phyloP scores from a whole-genome alignment of 2,888 invertebrate species.

The Ornithoptera priamus region DNA sequence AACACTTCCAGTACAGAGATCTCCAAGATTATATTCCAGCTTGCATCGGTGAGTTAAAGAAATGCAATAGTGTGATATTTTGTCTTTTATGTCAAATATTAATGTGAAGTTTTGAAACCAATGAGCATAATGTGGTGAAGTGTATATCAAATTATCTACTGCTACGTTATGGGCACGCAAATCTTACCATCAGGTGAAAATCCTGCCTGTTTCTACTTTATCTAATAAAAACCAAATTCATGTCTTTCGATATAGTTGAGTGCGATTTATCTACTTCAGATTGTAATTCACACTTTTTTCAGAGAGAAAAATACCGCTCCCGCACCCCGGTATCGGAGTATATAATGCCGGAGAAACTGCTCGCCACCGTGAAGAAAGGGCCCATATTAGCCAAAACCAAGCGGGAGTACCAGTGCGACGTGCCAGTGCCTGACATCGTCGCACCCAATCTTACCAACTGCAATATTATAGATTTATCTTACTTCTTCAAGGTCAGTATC shows the following conservation, averaged over 20 bases:
- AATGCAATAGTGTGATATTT: too few species aligned
- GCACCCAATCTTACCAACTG: constrained; percentile 54
- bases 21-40: constrained; percentile 47
- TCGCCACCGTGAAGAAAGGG: constrained; percentile 42
- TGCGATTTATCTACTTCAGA: too few species aligned
- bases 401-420: constrained; percentile 40
- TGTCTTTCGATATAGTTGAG: too few species aligned
- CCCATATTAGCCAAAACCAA: constrained; percentile 45
- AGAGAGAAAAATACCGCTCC: constrained; percentile 54
- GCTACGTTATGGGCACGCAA: too few species aligned
- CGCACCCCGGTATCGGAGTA: constrained; percentile 49
- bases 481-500: constrained; percentile 53
- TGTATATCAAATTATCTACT: too few species aligned
- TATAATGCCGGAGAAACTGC: constrained; percentile 43
- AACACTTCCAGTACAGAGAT: constrained; percentile 53
- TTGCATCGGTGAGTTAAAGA: constrained; percentile 43
- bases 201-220: too few species aligned
- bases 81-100: too few species aligned
- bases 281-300: constrained; percentile 16
- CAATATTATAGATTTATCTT: constrained; percentile 54
- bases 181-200: too few species aligned
- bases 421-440: constrained; percentile 52
- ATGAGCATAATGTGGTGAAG: too few species aligned
- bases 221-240: too few species aligned
- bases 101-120: too few species aligned